Percentiles rank a stretch among this genome's conserved stretches.
phyloP scores from a whole-genome alignment of 2,888 invertebrate species.

The Tetragonula carbonaria region DNA sequence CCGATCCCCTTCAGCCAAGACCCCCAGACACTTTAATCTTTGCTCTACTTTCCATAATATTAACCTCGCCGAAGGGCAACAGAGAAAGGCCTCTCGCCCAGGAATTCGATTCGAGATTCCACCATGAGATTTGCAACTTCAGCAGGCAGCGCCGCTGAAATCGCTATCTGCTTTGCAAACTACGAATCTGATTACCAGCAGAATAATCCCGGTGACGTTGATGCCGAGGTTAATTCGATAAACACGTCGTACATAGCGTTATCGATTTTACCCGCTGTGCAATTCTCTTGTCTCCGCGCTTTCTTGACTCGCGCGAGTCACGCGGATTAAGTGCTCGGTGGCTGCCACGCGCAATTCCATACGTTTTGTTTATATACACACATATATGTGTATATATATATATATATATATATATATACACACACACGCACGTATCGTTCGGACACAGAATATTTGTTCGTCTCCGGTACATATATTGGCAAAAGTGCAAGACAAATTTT shows the following conservation, averaged over 20 bases:
- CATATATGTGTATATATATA: too few relatives aligned
- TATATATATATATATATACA: too few relatives aligned
- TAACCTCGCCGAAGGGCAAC: constrained; percentile 37
- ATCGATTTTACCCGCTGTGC: background rate
- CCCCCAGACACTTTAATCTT: constrained; percentile 49
- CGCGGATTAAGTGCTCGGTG: too few relatives aligned
- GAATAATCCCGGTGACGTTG: background rate
- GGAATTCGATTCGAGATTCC: constrained; percentile 37
- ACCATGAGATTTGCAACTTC: constrained; percentile 15
- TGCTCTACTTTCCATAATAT: constrained; percentile 56
- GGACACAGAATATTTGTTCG: too few relatives aligned
- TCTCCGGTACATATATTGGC: too few relatives aligned
- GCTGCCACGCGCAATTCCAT: too few relatives aligned
- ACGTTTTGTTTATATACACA: too few relatives aligned
- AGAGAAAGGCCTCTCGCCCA: background rate
- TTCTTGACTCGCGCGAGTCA: too few relatives aligned
- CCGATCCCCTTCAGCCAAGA: background rate
- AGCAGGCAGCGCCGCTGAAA: background rate
- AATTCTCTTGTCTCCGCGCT: too few relatives aligned
- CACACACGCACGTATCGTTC: too few relatives aligned
- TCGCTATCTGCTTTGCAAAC: constrained; percentile 20
- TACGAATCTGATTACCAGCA: constrained; percentile 28
- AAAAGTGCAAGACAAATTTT: too few relatives aligned
- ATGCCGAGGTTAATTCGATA: constrained; percentile 2
- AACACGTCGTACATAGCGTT: background rate